A percentile compares a stretch with the other conserved stretches of the same genome.
These are phyloP conservation scores for Athene cunicularia DNA, from an alignment of 2,113 vertebrate genomes.

Conservation along the genomic window DNA sequence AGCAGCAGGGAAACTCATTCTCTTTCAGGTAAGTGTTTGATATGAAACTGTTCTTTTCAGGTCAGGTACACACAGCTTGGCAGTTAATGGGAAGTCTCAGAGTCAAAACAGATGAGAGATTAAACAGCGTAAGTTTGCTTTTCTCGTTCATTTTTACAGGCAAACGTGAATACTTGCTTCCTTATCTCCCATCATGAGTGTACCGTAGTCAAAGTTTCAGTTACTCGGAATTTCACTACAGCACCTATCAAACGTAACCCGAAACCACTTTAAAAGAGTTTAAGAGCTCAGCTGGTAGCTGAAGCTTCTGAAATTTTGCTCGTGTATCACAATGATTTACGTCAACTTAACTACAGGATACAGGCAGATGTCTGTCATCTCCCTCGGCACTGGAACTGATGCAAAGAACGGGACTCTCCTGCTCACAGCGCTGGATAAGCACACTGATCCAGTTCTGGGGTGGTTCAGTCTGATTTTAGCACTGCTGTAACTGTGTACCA, in stretches of 20 bases:
- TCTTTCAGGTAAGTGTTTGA: not conserved
- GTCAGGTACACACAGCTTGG: not conserved
- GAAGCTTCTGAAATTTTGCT: not conserved
- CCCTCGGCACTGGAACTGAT: not conserved
- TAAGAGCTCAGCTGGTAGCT: not conserved
- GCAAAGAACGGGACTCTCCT: not conserved
- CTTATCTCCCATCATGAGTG: not conserved
- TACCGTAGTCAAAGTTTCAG: not conserved
- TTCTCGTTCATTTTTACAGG: not conserved
- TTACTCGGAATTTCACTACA: not conserved
- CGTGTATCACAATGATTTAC: not conserved
- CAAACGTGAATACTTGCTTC: not conserved
- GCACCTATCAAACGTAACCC: not conserved
- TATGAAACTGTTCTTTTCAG: not conserved
- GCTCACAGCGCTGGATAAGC: not conserved
- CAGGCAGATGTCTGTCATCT: rapidly evolving
- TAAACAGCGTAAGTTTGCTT: not conserved
- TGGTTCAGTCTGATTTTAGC: not conserved
- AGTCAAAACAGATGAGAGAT: not conserved
- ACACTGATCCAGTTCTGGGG: rapidly evolving
- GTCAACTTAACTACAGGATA: rapidly evolving
- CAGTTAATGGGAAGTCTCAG: not conserved
- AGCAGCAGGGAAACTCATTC: not conserved
- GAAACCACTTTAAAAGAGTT: not conserved
- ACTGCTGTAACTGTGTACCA: not conserved